Base-by-base conservation (phyloP, 2,113 vertebrate species). In the Gambusia affinis region DNA sequence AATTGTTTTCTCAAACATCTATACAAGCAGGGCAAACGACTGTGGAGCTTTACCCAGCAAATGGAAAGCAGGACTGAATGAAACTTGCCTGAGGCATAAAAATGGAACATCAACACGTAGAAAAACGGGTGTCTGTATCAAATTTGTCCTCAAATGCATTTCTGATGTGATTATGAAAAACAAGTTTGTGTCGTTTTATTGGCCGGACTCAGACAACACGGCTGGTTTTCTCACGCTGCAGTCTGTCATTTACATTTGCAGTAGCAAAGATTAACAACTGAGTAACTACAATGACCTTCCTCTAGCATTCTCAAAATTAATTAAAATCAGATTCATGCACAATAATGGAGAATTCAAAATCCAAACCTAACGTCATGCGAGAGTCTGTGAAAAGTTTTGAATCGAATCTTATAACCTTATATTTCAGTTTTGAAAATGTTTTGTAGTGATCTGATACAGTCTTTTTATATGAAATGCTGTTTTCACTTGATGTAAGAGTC, bases 191-290 rank as follows among this genome's bases (percentile, higher is more conserved):
- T 60, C n/a, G 22, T 67, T 47, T 75, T 7, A 12, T 3, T n/a
- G 29, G 15, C 31, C 67, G 31, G 29, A 17, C 3, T 27, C 12
- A 11, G 51, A 24, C 14, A 44, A 61, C 28, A 60, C 12, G 28
- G 11, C 68, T 57, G 57, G 12, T 65, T 78, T 66, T 66, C 51
- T 68, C 15, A 47, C 44, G 15, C 51, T 67, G 29, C 27, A 68
- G 31, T 28, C 29, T 70, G 29, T 47, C 31, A 33, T 75, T 67
- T 85, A 57, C 15, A 68, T 63, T 81, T 22, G 31, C 30, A 72
- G 1, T 27, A 27, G 11, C 24, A 24, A 57, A 57, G 51, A 24
- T 22, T 57, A 57, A 37, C 22, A 10, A 8, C 22, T n/a, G 51
- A 57, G 14, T 19, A 11, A 57, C 24, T 57, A 10, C 5, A 10